A percentile compares a stretch with the other conserved stretches of the same genome.
These are phyloP conservation scores for Sorex araneus DNA, from an alignment of 2,113 vertebrate genomes.

Conservation along the genomic window DNA sequence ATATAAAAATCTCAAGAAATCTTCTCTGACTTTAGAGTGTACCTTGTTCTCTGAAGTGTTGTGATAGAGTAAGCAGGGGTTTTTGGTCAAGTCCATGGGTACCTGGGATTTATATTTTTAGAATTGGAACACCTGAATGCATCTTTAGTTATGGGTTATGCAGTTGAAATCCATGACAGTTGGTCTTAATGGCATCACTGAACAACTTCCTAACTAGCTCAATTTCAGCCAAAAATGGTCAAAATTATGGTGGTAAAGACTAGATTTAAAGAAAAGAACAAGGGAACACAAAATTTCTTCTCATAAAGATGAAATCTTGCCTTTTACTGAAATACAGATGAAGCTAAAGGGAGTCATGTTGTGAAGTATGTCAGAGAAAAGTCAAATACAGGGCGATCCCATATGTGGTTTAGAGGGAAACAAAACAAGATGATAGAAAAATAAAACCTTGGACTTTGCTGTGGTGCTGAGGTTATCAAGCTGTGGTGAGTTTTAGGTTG, in stretches of 20 bases:
- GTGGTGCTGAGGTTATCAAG: too few species aligned
- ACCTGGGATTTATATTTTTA: slow-evolving; percentile 18
- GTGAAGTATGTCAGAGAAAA: too few species aligned
- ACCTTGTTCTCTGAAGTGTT: not conserved
- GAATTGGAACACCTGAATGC: not conserved
- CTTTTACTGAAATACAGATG: too few species aligned
- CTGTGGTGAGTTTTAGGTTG: too few species aligned
- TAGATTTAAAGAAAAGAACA: not conserved
- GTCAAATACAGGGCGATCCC: too few species aligned
- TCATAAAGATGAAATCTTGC: too few species aligned
- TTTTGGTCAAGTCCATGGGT: not conserved
- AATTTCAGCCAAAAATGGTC: not conserved
- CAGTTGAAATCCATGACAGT: not conserved
- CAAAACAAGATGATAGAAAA: too few species aligned
- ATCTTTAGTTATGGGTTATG: not conserved
- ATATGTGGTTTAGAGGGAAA: too few species aligned
- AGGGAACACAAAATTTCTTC: not conserved
- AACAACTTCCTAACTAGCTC: not conserved
- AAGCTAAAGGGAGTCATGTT: too few species aligned
- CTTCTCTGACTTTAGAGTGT: not conserved
- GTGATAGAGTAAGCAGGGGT: not conserved
- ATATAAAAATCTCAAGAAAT: not conserved
- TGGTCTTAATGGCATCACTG: too few species aligned
- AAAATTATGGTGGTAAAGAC: not conserved
- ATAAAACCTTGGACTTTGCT: too few species aligned